Evolutionary conservation across 2,888 invertebrate species (phyloP), one percentile per base, ranked within the genome.

Genomic region (Eudemis profundana): DNA sequence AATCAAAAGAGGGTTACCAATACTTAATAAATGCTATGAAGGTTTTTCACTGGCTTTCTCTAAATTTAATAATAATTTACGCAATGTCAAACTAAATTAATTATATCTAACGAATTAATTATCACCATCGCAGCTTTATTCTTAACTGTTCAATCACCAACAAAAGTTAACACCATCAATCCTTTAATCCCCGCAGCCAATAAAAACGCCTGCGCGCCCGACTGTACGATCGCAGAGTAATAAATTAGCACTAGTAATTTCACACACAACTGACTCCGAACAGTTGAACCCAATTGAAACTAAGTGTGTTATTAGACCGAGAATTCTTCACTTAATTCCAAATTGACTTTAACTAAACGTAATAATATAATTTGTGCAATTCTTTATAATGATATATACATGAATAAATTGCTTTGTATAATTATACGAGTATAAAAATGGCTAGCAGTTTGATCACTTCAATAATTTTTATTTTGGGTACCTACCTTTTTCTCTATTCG

Each of bases 201-300:
- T 38, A 54, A 53, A 53, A 54, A 40, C 46, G 19, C 27, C 19
- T 47, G n/a, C 17, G 40, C 21, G 21, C 23, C 14, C 19, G 42
- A 44, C 23, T 50, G 63, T 57, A 38, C 64, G 12, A 42, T n/a
- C 10, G 46, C 57, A 0, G 57, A 23, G 51, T 46, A 44, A 65
- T 65, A 65, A 65, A 65, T 59, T 59, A 51, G 51, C 50, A 29
- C 49, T 47, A 59, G 64, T 59, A 59, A 59, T 59, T 64, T 64
- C 64, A 64, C 64, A 64, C 64, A 51, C 64, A 64, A 59, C 51
- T 64, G 59, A 64, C 51, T 59, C 19, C 36, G 36, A 46, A 17
- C 44, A 59, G 59, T 64, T 59, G 42, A 46, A 59, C 64, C 51
- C 56, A 44, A 64, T 57, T 59, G 59, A 51, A 59, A 46, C 51